Evolutionary conservation across 2,888 invertebrate species (phyloP).

Genomic region (Drosophila affinis): DNA sequence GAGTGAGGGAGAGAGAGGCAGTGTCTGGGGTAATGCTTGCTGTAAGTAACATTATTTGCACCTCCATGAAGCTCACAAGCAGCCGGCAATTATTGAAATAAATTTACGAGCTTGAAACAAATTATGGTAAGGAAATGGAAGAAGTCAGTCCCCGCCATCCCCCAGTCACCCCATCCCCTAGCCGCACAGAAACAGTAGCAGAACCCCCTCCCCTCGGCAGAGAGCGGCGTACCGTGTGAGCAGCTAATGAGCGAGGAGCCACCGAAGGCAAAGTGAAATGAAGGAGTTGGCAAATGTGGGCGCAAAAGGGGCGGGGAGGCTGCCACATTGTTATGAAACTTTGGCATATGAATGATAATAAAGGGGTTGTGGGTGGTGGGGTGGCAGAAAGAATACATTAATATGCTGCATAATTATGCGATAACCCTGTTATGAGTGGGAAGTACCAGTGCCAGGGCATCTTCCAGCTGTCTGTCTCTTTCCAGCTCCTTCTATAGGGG

Average conservation of each 20-base stretch:
- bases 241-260: constrained; percentile 53
- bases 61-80: constrained; percentile 46
- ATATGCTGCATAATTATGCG: constrained; percentile 76
- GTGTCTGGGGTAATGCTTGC: constrained; percentile 36
- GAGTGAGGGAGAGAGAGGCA: neutral
- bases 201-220: neutral
- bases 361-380: constrained; percentile 16
- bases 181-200: constrained; percentile 7
- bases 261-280: constrained; percentile 41
- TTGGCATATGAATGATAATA: constrained; percentile 64
- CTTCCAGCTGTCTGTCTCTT: neutral
- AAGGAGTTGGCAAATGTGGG: constrained; percentile 39
- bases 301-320: constrained; percentile 8
- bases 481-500: constrained; percentile 2
- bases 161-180: neutral
- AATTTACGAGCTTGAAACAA: constrained; percentile 54
- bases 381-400: constrained; percentile 61
- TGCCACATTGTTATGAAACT: constrained; percentile 57
- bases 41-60: constrained; percentile 53
- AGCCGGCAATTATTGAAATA: constrained; percentile 61
- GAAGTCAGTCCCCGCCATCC: neutral
- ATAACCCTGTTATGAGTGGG: constrained; percentile 51
- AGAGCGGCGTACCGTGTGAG: constrained; percentile 20
- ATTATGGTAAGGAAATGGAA: constrained; percentile 43
- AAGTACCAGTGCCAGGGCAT: neutral